Evolutionary conservation across 2,888 invertebrate species (phyloP), one percentile per base, ranked within the genome.

Genomic region (Steinernema scapterisci): DNA sequence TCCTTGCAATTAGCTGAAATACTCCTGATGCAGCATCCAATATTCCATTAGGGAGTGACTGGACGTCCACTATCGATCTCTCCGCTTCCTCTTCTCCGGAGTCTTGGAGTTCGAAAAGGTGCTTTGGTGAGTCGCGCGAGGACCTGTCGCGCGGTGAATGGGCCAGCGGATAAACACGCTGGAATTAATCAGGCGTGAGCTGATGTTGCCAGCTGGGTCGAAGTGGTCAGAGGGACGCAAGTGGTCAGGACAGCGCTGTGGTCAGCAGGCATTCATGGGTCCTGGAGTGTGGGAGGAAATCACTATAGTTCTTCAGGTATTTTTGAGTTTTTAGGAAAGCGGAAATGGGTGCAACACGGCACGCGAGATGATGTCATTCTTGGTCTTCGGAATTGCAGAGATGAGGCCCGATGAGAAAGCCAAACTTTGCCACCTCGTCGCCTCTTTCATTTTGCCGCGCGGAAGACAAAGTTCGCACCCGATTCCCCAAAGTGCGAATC

Each of bases 151-250:
- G 2, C 9, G 16, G 9, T 16, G 3, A 19, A 48, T 16, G 63
- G 54, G 63, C 16, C 31, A 38, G 9, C 63, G 27, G 1, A 63
- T 63, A 25, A 63, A 63, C 63, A 63, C 31, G 63, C 2, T 16
- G 16, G 63, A 63, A 38, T 38, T 63, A 27, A 13, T 31, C 31
- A 31, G 63, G 63, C 63, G 63, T 63, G 63, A 23, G 11, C 16
- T 25, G n/a, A 63, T 31, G 63, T 63, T 3, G 23, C 27, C 16
- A 31, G 11, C 16, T 63, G 27, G 27, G 31, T 25, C 63, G 5
- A 31, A 38, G 63, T 63, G 63, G 63, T 63, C 63, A 63, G 63
- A n/a, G n/a, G n/a, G n/a, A n/a, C n/a, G n/a, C n/a, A n/a, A n/a
- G n/a, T n/a, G n/a, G n/a, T n/a, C n/a, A n/a, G n/a, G n/a, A n/a